phyloP scores from a whole-genome alignment of 92 coral and sea anemone genomes.

The Phenganax stokvisi region DNA sequence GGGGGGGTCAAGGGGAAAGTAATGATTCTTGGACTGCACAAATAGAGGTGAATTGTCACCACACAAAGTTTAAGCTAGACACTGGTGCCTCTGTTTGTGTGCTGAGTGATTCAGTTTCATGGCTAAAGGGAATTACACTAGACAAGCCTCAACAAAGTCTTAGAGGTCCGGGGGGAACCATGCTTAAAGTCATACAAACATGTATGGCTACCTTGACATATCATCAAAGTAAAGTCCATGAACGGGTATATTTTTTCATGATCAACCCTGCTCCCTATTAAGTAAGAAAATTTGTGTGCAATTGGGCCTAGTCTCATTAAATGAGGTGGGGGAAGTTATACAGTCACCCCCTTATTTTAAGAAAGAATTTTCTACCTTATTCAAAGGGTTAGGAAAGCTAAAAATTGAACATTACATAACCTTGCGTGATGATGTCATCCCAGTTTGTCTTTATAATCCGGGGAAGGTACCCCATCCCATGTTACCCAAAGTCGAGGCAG shows the following conservation, averaged over 20 bases:
- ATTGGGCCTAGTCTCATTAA: slow-evolving; percentile 33
- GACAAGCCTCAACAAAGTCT: slow-evolving; percentile 26
- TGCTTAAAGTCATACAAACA: slow-evolving; percentile 27
- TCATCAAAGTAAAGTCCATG: slow-evolving; percentile 36
- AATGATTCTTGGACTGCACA: slow-evolving; percentile 10
- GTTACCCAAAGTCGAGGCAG: slow-evolving; percentile 45
- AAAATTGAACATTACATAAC: slow-evolving; percentile 35
- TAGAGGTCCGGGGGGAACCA: slow-evolving; percentile 42
- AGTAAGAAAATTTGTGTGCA: slow-evolving; percentile 45
- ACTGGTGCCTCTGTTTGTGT: slow-evolving; percentile 40
- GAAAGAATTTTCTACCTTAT: slow-evolving; percentile 32
- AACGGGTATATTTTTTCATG: slow-evolving; percentile 32
- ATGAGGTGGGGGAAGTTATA: slow-evolving; percentile 29
- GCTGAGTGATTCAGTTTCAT: slow-evolving; percentile 29
- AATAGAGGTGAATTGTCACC: slow-evolving; percentile 23
- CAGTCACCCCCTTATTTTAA: slow-evolving; percentile 35
- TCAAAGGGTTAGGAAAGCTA: slow-evolving; percentile 31
- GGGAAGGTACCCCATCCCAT: slow-evolving; percentile 36
- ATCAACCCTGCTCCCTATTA: slow-evolving; percentile 45
- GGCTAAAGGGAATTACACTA: slow-evolving; percentile 34
- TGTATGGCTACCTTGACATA: slow-evolving; percentile 30
- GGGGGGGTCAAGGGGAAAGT: not conserved
- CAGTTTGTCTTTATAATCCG: slow-evolving; percentile 26
- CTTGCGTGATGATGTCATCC: slow-evolving; percentile 9
- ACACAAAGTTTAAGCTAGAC: slow-evolving; percentile 29